These are phyloP conservation scores for Drosophila yooni DNA, from an alignment of 2,888 invertebrate genomes.

Conservation along the genomic window DNA sequence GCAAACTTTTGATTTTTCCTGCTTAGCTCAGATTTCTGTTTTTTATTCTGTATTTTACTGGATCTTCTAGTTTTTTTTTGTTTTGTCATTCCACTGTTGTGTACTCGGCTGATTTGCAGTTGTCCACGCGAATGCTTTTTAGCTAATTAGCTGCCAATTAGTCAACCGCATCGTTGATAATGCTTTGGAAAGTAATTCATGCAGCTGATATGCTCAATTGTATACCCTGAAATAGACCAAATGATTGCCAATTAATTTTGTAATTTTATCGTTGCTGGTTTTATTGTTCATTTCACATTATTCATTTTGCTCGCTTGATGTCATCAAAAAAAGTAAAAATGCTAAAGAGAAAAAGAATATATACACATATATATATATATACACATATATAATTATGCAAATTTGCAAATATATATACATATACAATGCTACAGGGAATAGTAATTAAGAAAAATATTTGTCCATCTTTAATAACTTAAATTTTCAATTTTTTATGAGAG, in stretches of 20 bases:
- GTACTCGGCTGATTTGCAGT: conserved; percentile 43
- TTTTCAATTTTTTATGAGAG: not conserved
- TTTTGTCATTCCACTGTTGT: conserved; percentile 24
- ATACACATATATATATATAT: not conserved
- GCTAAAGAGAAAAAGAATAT: not conserved
- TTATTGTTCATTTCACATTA: not conserved
- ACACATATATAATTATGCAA: not conserved
- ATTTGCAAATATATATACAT: not conserved
- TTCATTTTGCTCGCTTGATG: conserved; percentile 2
- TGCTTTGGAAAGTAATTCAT: conserved; percentile 6
- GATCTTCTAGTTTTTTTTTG: not conserved
- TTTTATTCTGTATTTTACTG: not conserved
- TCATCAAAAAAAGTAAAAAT: not conserved
- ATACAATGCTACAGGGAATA: not conserved
- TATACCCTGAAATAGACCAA: conserved; percentile 1
- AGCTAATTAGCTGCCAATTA: conserved; percentile 64
- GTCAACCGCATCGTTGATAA: conserved; percentile 30
- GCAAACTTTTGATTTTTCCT: conserved; percentile 57
- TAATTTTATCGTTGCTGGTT: conserved; percentile 1
- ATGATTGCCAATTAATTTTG: not conserved
- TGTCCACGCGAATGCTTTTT: conserved; percentile 11
- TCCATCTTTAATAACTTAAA: not conserved
- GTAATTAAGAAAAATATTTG: not conserved
- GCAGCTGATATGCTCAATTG: conserved; percentile 6
- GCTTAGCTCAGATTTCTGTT: conserved; percentile 25